These are phyloP conservation scores for Rotaria sp. DNA, from an alignment of 2,888 invertebrate genomes.

Conservation along the genomic window DNA sequence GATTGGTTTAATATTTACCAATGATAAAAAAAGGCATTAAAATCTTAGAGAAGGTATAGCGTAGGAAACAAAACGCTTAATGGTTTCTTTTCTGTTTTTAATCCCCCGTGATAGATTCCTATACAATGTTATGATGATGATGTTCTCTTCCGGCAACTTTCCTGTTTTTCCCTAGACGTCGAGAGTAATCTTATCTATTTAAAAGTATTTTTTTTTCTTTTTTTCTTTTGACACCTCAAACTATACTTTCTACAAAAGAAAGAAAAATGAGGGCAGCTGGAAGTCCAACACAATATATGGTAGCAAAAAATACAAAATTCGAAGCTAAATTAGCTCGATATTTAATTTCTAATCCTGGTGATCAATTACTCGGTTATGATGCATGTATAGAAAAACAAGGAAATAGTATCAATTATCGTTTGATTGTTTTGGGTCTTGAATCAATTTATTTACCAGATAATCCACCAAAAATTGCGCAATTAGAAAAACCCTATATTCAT, in stretches of 20 bases:
- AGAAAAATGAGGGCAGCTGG: neutral
- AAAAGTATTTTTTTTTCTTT: neutral
- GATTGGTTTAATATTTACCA: neutral
- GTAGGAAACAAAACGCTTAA: neutral
- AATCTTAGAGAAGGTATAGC: neutral
- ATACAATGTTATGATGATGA: neutral
- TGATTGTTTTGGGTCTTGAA: neutral
- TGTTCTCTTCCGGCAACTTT: neutral
- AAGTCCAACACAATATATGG: neutral
- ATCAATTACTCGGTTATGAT: slow-evolving; percentile 21
- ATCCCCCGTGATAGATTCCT: neutral
- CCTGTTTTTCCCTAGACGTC: neutral
- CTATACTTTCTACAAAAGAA: neutral
- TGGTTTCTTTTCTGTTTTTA: neutral
- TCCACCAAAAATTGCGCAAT: neutral
- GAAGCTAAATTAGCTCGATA: slow-evolving; percentile 9
- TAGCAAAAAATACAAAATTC: slow-evolving; percentile 18
- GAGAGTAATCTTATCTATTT: neutral
- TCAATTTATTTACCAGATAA: neutral
- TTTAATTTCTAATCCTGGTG: neutral
- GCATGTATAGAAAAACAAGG: slow-evolving; percentile 21
- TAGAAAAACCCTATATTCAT: neutral
- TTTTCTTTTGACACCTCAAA: neutral
- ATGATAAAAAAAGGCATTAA: neutral
- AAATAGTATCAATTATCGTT: neutral